Evolutionary conservation across 2,888 invertebrate species (phyloP).

Genomic region (Oscheius sp.): DNA sequence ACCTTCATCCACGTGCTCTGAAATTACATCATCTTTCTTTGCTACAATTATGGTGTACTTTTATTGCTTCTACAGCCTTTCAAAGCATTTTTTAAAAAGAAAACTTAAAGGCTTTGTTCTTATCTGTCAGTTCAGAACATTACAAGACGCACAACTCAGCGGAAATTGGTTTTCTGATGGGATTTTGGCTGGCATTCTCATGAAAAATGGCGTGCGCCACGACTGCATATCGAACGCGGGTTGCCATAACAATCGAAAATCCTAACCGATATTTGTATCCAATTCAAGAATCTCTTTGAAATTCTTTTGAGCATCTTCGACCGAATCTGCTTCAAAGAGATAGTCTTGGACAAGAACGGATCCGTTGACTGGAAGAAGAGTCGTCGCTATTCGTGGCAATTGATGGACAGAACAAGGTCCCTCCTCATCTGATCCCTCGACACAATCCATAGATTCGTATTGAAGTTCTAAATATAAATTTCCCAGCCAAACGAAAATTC

Average conservation of each 20-base stretch:
- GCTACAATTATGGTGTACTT: no score
- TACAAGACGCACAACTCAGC: no score
- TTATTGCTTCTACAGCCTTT: no score
- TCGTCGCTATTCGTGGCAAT: conserved; percentile 47
- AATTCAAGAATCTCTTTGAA: conserved; percentile 54
- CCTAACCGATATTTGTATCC: conserved; percentile 47
- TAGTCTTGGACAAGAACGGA: conserved; percentile 54
- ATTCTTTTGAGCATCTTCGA: conserved; percentile 58
- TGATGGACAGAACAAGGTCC: conserved; percentile 44
- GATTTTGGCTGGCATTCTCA: no score
- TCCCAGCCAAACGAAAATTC: neutral
- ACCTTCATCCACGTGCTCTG: conserved; percentile 56
- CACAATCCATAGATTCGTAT: conserved; percentile 58
- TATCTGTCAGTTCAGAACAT: no score
- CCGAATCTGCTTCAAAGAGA: conserved; percentile 55
- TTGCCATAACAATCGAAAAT: no score
- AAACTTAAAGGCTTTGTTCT: no score
- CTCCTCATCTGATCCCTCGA: conserved; percentile 35
- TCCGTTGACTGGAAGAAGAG: conserved; percentile 44
- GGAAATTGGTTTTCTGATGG: no score
- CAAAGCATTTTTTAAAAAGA: no score
- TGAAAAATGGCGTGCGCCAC: no score
- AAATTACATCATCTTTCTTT: neutral
- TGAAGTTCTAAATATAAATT: conserved; percentile 45
- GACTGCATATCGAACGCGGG: no score